These are phyloP conservation scores for Eulacestoma nigropectus DNA, from an alignment of 2,113 vertebrate genomes.

Conservation along the genomic window DNA sequence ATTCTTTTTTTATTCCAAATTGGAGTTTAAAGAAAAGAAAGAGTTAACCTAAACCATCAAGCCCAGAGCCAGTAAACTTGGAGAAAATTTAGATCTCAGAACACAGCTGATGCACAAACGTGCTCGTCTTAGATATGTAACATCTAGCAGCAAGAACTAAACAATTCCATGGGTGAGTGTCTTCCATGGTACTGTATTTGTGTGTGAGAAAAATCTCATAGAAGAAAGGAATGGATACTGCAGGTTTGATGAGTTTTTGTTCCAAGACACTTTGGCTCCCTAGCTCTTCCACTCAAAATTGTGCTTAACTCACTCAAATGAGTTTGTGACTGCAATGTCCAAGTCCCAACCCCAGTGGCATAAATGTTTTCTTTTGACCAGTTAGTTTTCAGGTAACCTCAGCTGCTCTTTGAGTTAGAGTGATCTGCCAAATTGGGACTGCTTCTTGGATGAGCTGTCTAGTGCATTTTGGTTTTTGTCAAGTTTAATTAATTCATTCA, in stretches of 20 bases:
- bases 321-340: not conserved
- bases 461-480: not conserved
- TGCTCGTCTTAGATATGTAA: not conserved
- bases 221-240: not conserved
- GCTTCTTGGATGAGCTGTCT: not conserved
- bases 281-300: not conserved
- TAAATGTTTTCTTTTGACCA: not conserved
- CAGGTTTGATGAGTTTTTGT: not conserved
- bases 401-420: not conserved
- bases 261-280: not conserved
- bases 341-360: not conserved
- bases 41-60: not conserved
- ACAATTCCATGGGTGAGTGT: not conserved
- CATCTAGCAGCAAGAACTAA: not conserved
- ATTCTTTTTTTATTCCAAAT: not conserved
- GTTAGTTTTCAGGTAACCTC: not conserved
- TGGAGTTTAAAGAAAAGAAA: not conserved
- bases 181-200: not conserved
- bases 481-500: constrained; percentile 31
- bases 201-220: not conserved
- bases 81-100: not conserved
- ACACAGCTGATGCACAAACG: fast-evolving
- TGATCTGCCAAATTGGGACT: not conserved
- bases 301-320: not conserved
- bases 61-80: not conserved